Base-by-base conservation (phyloP, 2,888 invertebrate genomes). In the Agonopterix subpropinquella region DNA sequence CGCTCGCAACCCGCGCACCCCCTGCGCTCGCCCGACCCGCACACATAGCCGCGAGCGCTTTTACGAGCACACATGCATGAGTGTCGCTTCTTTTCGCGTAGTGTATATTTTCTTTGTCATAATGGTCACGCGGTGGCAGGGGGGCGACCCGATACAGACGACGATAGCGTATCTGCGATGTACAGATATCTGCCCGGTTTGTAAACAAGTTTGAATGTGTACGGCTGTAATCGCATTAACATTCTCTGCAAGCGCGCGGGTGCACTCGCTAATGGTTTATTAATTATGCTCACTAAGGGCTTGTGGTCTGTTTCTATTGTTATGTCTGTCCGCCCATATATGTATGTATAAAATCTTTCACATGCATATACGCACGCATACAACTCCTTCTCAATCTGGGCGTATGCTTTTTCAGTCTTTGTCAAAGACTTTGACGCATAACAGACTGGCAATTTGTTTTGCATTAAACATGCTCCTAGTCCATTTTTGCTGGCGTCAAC, bases 281-380 rank as follows among this genome's bases (percentile, higher is more conserved):
- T 54, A 10, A 59, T 53, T 8, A 54, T 55, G 8, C 42, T 50
- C 18, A 49, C 36, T 9, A 53, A 18, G 13, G 13, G 13, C 13
- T 13, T 13, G 13, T 13, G 13, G 13, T 13, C 13, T 13, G 13
- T 13, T 13, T 58, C 58, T 11, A 58, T 52, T 2, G 48, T 54
- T 13, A 55, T 41, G 41, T 53, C 51, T 36, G 43, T 10, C 43
- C 41, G 36, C 9, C 49, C 54, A 45, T 55, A 55, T n/a, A 55
- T 49, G 44, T 53, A 55, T 11, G 35, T 11, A 46, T 55, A 41
- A 39, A 55, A 55, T 35, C 47, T 53, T 43, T 51, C 50, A 43
- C 55, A 53, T 0, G 49, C 51, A 49, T 52, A 56, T 4, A 60
- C 53, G 37, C 50, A 50, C 0, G 60, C 58, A 10, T 39, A 45